These are phyloP conservation scores for Mallotus villosus DNA, from an alignment of 2,797 vertebrate species.

Conservation along the genomic window DNA sequence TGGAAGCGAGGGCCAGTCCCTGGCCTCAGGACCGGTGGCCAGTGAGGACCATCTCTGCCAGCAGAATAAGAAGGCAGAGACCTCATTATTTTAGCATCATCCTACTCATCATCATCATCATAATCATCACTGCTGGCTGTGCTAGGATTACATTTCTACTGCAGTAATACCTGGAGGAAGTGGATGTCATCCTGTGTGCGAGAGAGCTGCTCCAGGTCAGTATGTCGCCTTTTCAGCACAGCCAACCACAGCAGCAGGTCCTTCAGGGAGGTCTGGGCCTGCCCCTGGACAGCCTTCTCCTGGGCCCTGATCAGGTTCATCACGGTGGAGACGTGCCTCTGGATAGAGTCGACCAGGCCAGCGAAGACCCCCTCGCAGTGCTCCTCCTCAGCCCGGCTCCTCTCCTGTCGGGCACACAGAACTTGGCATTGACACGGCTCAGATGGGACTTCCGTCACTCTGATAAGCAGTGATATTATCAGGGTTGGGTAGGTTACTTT, in stretches of 20 bases:
- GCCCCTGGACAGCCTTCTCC: slow-evolving; percentile 19
- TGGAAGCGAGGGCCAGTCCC: neutral
- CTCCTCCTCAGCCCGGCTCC: slow-evolving; percentile 36
- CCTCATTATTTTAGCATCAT: neutral
- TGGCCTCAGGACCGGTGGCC: slow-evolving; percentile 14
- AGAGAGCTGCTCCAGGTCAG: slow-evolving; percentile 41
- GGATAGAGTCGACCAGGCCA: slow-evolving; percentile 38
- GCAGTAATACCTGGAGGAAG: slow-evolving; percentile 56
- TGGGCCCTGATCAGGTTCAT: slow-evolving; percentile 35
- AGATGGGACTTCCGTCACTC: too few relatives aligned
- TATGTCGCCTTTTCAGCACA: slow-evolving; percentile 19
- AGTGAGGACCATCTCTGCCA: slow-evolving; percentile 47
- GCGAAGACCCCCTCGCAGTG: slow-evolving; percentile 46
- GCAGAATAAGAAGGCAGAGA: neutral
- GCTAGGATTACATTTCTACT: neutral
- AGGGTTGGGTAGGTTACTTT: too few relatives aligned
- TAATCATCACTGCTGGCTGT: neutral
- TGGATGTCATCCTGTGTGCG: slow-evolving; percentile 21
- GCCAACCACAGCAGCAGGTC: slow-evolving; percentile 24
- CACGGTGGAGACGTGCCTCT: slow-evolving; percentile 47
- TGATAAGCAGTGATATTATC: too few relatives aligned
- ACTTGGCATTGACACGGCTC: neutral
- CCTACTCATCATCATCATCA: neutral
- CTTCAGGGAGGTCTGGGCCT: slow-evolving; percentile 8
- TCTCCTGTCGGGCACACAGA: slow-evolving; percentile 40